Conservation (phyloP, 2,113 vertebrate genomes). For the Emberiza fucata region DNA sequence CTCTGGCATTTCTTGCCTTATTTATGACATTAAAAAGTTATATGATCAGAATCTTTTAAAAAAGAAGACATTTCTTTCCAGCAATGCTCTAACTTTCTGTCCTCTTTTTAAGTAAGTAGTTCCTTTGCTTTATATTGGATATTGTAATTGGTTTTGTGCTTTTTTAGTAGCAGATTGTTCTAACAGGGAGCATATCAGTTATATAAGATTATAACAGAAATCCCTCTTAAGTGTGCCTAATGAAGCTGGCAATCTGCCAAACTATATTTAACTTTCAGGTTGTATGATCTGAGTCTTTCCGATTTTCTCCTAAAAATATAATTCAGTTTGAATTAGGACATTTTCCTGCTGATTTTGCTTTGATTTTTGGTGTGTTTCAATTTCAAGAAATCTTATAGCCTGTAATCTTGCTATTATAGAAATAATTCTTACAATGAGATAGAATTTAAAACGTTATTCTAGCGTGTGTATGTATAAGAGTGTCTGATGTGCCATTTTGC, state of each 20-base stretch:
- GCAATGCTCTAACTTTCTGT: not conserved
- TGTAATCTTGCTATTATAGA: not conserved
- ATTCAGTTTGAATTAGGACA: not conserved
- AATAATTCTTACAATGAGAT: not conserved
- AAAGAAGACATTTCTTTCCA: not conserved
- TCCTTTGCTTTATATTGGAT: not conserved
- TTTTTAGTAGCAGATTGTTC: not conserved
- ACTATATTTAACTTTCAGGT: conserved; percentile 12
- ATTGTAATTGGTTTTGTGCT: not conserved
- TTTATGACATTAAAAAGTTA: not conserved
- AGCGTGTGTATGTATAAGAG: too few relatives aligned
- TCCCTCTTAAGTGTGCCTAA: not conserved
- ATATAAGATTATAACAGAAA: conserved; percentile 1
- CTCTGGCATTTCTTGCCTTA: not conserved
- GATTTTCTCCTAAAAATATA: not conserved
- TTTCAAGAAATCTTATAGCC: not conserved
- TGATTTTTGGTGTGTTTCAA: not conserved
- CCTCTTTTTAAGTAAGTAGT: not conserved
- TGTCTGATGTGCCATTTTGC: not conserved
- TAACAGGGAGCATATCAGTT: not conserved
- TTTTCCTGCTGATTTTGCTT: not conserved
- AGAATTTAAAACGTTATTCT: not conserved
- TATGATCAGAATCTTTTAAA: not conserved
- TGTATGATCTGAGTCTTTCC: not conserved
- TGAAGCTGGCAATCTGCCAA: not conserved